phyloP scores from a whole-genome alignment of 2,888 invertebrate genomes.

The Oasisia sp. region DNA sequence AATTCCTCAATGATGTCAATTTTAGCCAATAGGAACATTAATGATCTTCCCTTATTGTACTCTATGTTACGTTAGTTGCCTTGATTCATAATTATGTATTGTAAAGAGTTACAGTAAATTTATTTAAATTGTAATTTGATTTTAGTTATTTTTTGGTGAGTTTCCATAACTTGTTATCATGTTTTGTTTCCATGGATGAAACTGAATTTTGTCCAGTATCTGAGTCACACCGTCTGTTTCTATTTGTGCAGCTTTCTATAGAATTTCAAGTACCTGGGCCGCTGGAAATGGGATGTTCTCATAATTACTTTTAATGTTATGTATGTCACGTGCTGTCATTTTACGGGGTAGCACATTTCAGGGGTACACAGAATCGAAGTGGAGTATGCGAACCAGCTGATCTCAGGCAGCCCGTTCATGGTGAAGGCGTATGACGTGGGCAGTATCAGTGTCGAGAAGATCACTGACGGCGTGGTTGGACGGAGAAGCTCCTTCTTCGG shows the following conservation, averaged over 20 bases:
- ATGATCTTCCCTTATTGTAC: too few species aligned
- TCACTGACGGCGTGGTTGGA: constrained; percentile 84
- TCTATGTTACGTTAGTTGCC: too few species aligned
- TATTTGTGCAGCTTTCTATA: background rate
- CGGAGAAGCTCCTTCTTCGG: constrained; percentile 95
- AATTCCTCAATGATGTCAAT: too few species aligned
- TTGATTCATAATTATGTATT: too few species aligned
- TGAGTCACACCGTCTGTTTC: background rate
- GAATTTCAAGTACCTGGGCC: background rate
- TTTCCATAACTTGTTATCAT: too few species aligned
- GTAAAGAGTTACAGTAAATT: too few species aligned
- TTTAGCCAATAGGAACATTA: too few species aligned
- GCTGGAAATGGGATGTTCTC: background rate
- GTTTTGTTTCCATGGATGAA: too few species aligned
- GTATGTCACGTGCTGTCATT: background rate
- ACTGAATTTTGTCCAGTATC: too few species aligned
- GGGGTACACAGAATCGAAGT: constrained; percentile 55
- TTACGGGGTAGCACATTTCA: constrained; percentile 27
- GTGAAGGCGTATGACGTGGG: constrained; percentile 79
- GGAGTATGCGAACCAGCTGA: constrained; percentile 47
- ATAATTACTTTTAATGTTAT: background rate
- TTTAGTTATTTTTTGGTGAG: too few species aligned
- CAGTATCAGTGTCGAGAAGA: constrained; percentile 93
- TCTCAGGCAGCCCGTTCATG: constrained; percentile 65
- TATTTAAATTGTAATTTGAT: too few species aligned